Base-by-base conservation (phyloP, 2,797 vertebrate genomes). In the Oreortyx pictus region DNA sequence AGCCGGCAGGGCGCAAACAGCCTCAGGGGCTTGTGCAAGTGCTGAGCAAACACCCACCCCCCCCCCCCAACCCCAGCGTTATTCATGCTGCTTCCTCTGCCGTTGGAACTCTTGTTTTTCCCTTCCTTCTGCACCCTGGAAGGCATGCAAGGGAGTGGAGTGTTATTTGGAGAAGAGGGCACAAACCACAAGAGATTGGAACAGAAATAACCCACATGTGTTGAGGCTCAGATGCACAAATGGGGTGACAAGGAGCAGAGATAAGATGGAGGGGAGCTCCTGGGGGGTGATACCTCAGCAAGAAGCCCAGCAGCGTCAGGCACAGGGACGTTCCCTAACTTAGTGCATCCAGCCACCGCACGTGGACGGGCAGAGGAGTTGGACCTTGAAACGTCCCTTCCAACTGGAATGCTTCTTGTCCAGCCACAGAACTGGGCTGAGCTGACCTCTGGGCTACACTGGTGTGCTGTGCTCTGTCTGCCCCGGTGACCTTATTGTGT, bases 101-200 rank as follows among this genome's bases (percentile, higher is more conserved):
- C 67, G 44, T 24, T 77, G 31, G 82, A 90, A 68, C 41, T 35
- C 6, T 87, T 65, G 3, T 29, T 89, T 94, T 93, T n/a, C 71
- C 82, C 67, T 93, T 92, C 81, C 72, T n/a, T 67, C n/a, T 50
- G 66, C 70, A 57, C 11, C 52, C 25, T 46, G 31, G 60, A 82
- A 83, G 23, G 37, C 33, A 35, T 5, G 6, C 39, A 65, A 74
- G 10, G 39, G 64, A 79, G 66, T 5, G 7, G 15, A 39, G 23
- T 37, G 14, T 46, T 37, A 7, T 85, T 8, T 82, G 46, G 47
- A 35, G 78, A 91, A 88, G 80, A 88, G 64, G 22, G 16, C 19
- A 33, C 8, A 54, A 86, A 91, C 2, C 27, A 66, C 8, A 70
- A n/a, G 39, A 80, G 24, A 20, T 60, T 66, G 22, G 41, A 33